These are phyloP conservation scores for Aelia acuminata DNA, from an alignment of 2,888 invertebrate genomes.

Conservation along the genomic window DNA sequence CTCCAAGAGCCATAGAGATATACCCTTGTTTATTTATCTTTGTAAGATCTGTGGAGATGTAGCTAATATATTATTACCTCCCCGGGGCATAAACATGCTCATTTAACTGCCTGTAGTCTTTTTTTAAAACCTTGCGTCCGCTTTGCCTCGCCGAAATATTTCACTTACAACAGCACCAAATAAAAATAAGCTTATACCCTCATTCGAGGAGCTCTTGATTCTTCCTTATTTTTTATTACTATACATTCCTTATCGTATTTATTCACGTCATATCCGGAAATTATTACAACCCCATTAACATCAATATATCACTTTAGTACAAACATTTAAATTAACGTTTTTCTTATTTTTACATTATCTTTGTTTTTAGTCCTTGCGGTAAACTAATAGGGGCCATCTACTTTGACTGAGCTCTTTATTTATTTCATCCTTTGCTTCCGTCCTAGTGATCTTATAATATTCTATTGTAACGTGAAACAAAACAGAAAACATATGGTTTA, in stretches of 20 bases:
- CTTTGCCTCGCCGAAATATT: neutral
- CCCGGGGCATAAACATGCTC: neutral
- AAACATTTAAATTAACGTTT: too few relatives aligned
- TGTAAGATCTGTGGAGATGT: neutral
- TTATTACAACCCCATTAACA: neutral
- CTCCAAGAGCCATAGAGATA: neutral
- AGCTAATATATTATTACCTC: conserved; percentile 7
- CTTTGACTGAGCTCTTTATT: too few relatives aligned
- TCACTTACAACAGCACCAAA: neutral
- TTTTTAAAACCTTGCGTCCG: neutral
- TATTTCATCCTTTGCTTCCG: too few relatives aligned
- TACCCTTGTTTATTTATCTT: neutral
- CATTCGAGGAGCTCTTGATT: neutral
- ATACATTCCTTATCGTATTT: too few relatives aligned
- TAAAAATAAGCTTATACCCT: conserved; percentile 6
- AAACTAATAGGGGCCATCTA: too few relatives aligned
- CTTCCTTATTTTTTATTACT: neutral
- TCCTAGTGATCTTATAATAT: too few relatives aligned
- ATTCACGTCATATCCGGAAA: neutral
- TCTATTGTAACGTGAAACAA: too few relatives aligned
- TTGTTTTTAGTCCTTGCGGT: too few relatives aligned
- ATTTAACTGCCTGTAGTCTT: conserved; percentile 1
- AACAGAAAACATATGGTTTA: too few relatives aligned
- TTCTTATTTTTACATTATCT: too few relatives aligned
- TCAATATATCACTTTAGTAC: neutral